Evolutionary conservation across 2,113 vertebrate genomes (phyloP).

Genomic region (Pterocles gutturalis): DNA sequence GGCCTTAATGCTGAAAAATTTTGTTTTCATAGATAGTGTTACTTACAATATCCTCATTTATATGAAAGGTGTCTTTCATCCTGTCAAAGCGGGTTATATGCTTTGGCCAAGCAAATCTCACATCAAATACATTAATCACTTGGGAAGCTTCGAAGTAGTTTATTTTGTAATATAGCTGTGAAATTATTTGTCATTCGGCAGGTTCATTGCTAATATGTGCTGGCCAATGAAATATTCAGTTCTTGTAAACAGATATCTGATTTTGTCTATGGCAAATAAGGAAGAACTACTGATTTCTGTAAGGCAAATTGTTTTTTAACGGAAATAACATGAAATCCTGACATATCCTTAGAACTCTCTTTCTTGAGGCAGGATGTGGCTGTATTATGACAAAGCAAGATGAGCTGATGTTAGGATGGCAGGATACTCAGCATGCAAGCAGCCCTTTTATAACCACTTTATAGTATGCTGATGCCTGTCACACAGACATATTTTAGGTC

Average conservation of each 20-base stretch:
- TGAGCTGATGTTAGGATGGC: not conserved
- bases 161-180: not conserved
- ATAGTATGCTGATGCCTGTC: not conserved
- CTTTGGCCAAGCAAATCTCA: not conserved
- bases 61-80: not conserved
- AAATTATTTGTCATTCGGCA: not conserved
- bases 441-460: not conserved
- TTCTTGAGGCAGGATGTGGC: not conserved
- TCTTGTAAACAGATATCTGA: not conserved
- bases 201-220: not conserved
- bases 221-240: not conserved
- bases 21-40: not conserved
- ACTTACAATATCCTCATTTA: fast-evolving
- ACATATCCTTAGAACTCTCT: not conserved
- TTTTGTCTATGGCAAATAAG: not conserved
- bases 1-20: not conserved
- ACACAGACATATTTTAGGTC: not conserved
- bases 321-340: not conserved
- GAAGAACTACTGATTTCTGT: not conserved
- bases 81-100: not conserved
- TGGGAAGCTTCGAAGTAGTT: not conserved
- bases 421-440: not conserved
- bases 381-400: not conserved
- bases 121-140: not conserved
- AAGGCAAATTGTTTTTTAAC: not conserved